A percentile compares a stretch with the other conserved stretches of the same genome.
Evolutionary conservation across 2,797 vertebrate genomes (phyloP).

Genomic region (Argentina silus): DNA sequence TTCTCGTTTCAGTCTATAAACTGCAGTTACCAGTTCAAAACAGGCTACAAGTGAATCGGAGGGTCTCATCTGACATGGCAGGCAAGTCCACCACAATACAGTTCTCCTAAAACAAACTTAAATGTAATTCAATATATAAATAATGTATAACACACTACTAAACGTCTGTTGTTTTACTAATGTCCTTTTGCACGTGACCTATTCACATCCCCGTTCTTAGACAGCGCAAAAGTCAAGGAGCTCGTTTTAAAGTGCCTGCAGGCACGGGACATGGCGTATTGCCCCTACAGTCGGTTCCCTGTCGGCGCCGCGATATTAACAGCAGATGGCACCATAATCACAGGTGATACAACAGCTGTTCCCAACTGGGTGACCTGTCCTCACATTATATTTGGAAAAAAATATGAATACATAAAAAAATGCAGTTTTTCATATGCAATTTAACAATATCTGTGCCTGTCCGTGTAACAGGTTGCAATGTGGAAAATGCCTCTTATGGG

Average conservation of each 20-base stretch:
- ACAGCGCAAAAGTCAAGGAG: constrained; percentile 58
- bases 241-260: constrained; percentile 74
- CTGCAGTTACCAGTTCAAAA: neutral
- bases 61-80: constrained; percentile 47
- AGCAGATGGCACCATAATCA: constrained; percentile 75
- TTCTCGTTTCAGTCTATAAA: neutral
- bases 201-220: constrained; percentile 34
- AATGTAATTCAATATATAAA: neutral
- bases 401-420: neutral
- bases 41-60: neutral
- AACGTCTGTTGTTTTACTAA: neutral
- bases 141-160: neutral
- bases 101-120: neutral
- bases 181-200: neutral
- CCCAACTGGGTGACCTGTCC: neutral
- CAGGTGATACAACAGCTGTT: constrained; percentile 63
- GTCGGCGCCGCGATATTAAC: constrained; percentile 79
- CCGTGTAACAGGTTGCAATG: constrained; percentile 85
- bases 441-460: constrained; percentile 6
- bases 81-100: constrained; percentile 40
- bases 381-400: neutral
- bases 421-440: neutral
- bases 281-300: constrained; percentile 77
- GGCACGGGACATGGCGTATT: constrained; percentile 76
- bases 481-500: constrained; percentile 87